Conservation (phyloP, 35 echinoderm and acorn worm genomes). For the Apostichopus californicus region DNA sequence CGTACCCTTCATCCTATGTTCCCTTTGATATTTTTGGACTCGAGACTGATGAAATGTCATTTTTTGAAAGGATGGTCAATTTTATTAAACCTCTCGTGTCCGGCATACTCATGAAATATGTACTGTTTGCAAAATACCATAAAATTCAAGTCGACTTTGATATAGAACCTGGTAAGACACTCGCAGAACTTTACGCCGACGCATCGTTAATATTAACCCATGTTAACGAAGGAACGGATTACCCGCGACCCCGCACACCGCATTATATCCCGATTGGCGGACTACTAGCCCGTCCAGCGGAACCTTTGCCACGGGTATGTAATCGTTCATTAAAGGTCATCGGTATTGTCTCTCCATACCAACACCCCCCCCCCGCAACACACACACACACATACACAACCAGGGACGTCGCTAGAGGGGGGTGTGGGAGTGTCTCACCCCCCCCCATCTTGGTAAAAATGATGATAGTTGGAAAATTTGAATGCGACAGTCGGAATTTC, state of each 20-base stretch:
- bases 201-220: neutral
- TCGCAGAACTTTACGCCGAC: neutral
- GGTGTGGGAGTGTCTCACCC: no score
- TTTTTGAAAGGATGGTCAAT: constrained; percentile 12
- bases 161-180: neutral
- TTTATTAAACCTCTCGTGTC: neutral
- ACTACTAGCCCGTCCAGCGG: neutral
- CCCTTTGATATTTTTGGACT: neutral
- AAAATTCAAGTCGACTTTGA: neutral
- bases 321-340: neutral
- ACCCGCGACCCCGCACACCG: constrained; percentile 40
- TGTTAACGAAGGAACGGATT: constrained; percentile 4
- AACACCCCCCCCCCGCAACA: no score
- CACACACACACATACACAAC: no score
- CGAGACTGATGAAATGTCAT: constrained; percentile 14
- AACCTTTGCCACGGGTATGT: constrained; percentile 31
- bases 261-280: constrained; percentile 47
- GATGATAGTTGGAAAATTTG: no score
- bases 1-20: constrained; percentile 33
- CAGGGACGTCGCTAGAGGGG: no score
- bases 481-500: no score
- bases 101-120: no score
- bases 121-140: neutral
- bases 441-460: no score
- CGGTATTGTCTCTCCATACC: no score